Base-by-base conservation (phyloP, 1,140 invertebrate genomes). In the Drosophila nigrodunni region DNA sequence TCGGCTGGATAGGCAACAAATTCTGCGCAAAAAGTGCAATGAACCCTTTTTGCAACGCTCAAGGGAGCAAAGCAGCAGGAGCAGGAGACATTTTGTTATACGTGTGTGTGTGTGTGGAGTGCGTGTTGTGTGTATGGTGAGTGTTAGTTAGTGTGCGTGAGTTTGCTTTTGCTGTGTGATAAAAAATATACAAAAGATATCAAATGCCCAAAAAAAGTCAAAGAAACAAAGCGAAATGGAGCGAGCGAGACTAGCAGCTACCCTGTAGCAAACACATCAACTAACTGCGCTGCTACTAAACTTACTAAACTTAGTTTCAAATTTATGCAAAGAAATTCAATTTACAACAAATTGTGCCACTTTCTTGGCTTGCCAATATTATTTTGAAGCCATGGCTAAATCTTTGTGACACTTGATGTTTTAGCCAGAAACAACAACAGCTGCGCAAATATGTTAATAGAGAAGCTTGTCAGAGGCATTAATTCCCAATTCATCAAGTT, bases 401-500 rank as follows among this genome's bases (percentile, higher is more conserved):
- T 70, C 61, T 70, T 62, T 70, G 44, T 70, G 58, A 54, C 67
- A 70, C 59, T 58, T 49, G 10, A 34, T 73, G 54, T 72, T 65
- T 72, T 65, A 11, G 44, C 43, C 30, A 15, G 35, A 13, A 4
- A 35, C 8, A 47, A n/a, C 15, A 62, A 52, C 49, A 52, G 47
- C 35, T 18, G 61, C 9, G 41, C 50, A 62, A 62, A 54, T 49
- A 70, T 30, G 66, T 60, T 77, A 77, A 74, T 60, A 69, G 70
- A 46, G 74, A 62, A 68, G 39, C 70, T 68, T 85, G 85, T 83
- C 85, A 79, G 71, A 81, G 72, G 69, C 77, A 89, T 89, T 89
- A 89, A 89, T 89, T 81, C 78, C 75, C 85, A 89, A 89, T 89
- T 89, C 85, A 89, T 89, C 85, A 89, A 89, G 86, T 90, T 88